These are phyloP conservation scores for Amblyjoppa fuscipennis DNA, from an alignment of 2,888 invertebrate genomes.

Conservation along the genomic window DNA sequence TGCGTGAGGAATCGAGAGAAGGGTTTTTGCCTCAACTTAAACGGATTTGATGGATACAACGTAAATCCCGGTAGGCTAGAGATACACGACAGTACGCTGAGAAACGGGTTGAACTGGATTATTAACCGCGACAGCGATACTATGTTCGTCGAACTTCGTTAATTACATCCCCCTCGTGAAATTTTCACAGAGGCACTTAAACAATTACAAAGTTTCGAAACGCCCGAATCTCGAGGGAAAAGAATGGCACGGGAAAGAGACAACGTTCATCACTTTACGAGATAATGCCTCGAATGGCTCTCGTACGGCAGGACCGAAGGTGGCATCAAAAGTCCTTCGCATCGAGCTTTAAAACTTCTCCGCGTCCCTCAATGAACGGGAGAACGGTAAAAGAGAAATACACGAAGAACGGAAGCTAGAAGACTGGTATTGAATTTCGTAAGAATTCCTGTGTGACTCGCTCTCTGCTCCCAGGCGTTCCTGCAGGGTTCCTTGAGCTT, in stretches of 20 bases:
- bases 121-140: background rate
- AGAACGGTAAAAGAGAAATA: slow-evolving; percentile 10
- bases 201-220: slow-evolving; percentile 52
- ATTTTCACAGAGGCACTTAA: slow-evolving; percentile 17
- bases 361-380: background rate
- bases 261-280: slow-evolving; percentile 28
- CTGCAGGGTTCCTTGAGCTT: background rate
- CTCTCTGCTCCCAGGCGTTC: slow-evolving; percentile 17
- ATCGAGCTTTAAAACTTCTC: slow-evolving; percentile 44
- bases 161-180: background rate
- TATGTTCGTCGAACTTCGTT: slow-evolving; percentile 17
- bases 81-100: background rate
- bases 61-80: slow-evolving; percentile 6
- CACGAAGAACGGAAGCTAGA: slow-evolving; percentile 19
- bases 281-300: slow-evolving; percentile 15
- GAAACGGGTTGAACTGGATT: background rate
- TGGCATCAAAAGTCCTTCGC: slow-evolving; percentile 34
- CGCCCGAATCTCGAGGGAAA: slow-evolving; percentile 32
- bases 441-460: slow-evolving; percentile 52
- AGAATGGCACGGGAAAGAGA: background rate
- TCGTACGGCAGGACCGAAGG: background rate
- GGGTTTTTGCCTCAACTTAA: background rate
- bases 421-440: slow-evolving; percentile 57
- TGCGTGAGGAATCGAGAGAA: no score
- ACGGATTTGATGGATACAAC: slow-evolving; percentile 12